Evolutionary conservation across 2,113 vertebrate genomes (phyloP).

Genomic region (Takifugu flavidus): DNA sequence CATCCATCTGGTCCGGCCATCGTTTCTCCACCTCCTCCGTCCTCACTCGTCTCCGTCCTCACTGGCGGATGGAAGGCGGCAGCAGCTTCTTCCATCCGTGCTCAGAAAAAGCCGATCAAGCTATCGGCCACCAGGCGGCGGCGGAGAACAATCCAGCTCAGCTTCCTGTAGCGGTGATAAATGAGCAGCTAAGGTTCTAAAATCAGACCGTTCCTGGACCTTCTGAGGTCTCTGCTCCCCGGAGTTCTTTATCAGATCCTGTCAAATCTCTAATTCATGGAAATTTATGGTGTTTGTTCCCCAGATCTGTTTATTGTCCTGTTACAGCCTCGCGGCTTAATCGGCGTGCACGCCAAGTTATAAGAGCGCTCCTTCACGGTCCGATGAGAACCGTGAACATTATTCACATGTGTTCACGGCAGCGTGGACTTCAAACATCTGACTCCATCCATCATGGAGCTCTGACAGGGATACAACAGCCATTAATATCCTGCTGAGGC

Average conservation of each 20-base stretch:
- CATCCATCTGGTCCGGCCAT: background rate
- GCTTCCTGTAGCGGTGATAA: too few relatives aligned
- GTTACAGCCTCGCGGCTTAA: background rate
- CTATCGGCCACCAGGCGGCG: background rate
- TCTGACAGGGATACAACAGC: slow-evolving; percentile 46
- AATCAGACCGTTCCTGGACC: too few relatives aligned
- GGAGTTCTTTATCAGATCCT: background rate
- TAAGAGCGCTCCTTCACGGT: slow-evolving; percentile 26
- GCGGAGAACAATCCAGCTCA: background rate
- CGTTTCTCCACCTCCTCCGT: background rate
- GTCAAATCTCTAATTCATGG: slow-evolving; percentile 2
- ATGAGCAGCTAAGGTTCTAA: too few relatives aligned
- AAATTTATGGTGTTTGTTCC: slow-evolving; percentile 40
- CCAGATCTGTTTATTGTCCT: background rate
- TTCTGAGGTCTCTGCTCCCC: too few relatives aligned
- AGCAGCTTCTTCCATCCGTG: background rate
- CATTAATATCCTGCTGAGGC: slow-evolving; percentile 51
- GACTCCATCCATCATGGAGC: slow-evolving; percentile 43
- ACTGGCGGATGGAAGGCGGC: too few relatives aligned
- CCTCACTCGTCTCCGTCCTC: background rate
- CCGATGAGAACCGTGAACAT: slow-evolving; percentile 25
- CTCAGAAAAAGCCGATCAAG: too few relatives aligned
- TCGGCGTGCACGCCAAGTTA: slow-evolving; percentile 2
- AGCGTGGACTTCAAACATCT: slow-evolving; percentile 43
- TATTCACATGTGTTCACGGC: slow-evolving; percentile 8